phyloP scores from a whole-genome alignment of 2,888 invertebrate species.

The Neoascia interrupta region DNA sequence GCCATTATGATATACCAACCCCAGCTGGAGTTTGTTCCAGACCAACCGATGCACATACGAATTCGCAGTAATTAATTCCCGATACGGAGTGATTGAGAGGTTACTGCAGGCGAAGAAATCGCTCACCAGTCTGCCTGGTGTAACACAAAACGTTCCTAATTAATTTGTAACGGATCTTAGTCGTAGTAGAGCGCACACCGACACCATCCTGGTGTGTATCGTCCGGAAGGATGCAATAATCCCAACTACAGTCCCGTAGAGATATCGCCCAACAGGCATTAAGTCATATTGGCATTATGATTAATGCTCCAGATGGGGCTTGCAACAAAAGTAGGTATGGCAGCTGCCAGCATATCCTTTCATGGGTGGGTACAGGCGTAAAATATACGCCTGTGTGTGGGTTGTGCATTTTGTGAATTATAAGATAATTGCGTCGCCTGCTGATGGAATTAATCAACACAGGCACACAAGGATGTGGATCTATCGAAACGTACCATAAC shows the following conservation, averaged over 20 bases:
- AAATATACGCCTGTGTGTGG: background rate
- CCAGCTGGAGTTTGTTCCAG: too few relatives aligned
- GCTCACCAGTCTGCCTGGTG: too few relatives aligned
- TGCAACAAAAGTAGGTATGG: background rate
- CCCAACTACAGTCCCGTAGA: background rate
- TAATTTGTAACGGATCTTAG: too few relatives aligned
- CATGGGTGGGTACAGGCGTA: too few relatives aligned
- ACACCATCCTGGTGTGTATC: too few relatives aligned
- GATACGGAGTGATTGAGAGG: too few relatives aligned
- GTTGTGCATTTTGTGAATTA: constrained; percentile 26
- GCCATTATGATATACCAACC: too few relatives aligned
- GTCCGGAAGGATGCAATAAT: background rate
- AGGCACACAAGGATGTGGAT: background rate
- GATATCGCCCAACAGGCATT: background rate
- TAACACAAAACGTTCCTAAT: too few relatives aligned
- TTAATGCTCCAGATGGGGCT: constrained; percentile 9
- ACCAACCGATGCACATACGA: too few relatives aligned
- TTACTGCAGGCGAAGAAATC: too few relatives aligned
- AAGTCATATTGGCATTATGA: constrained; percentile 26
- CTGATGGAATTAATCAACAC: constrained; percentile 23
- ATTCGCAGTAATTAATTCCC: too few relatives aligned
- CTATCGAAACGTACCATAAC: background rate
- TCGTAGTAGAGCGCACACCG: too few relatives aligned
- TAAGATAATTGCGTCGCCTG: constrained; percentile 20
- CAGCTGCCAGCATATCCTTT: background rate